These are phyloP conservation scores for Micromys minutus DNA, from an alignment of 2,113 vertebrate genomes.

Conservation along the genomic window DNA sequence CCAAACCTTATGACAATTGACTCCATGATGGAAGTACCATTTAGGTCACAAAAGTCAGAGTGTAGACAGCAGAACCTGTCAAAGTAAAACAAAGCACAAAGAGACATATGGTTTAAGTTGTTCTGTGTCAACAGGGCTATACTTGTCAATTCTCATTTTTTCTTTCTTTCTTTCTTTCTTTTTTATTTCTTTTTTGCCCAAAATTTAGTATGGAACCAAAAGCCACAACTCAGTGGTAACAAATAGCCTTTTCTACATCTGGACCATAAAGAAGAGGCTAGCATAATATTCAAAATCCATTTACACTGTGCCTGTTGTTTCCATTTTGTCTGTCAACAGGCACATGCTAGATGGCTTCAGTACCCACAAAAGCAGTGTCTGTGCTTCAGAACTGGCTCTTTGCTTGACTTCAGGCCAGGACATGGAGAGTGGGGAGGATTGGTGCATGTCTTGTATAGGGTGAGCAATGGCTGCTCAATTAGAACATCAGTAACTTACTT, in stretches of 20 bases:
- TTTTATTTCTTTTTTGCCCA: not conserved
- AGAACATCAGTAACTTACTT: conserved; percentile 75
- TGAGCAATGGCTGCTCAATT: conserved; percentile 64
- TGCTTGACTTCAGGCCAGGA: conserved; percentile 1
- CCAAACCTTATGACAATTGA: not conserved
- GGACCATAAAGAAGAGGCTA: not conserved
- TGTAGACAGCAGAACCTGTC: not conserved
- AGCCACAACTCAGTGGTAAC: not conserved
- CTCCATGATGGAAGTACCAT: not conserved
- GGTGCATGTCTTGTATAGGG: not conserved
- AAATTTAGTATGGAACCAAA: not conserved
- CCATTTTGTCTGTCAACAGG: not conserved
- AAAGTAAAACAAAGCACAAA: not conserved
- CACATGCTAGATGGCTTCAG: not conserved
- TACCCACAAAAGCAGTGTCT: not conserved
- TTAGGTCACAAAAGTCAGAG: not conserved
- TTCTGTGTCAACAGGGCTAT: not conserved
- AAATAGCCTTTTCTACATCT: not conserved
- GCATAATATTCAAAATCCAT: conserved; percentile 60
- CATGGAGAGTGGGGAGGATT: not conserved
- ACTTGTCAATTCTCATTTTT: not conserved
- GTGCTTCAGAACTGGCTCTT: not conserved
- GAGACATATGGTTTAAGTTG: not conserved
- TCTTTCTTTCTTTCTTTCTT: not conserved
- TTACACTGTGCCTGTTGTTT: conserved; percentile 64